These are phyloP conservation scores for Caenorhabditis tropicalis DNA, from an alignment of 1,140 invertebrate genomes.

Conservation along the genomic window DNA sequence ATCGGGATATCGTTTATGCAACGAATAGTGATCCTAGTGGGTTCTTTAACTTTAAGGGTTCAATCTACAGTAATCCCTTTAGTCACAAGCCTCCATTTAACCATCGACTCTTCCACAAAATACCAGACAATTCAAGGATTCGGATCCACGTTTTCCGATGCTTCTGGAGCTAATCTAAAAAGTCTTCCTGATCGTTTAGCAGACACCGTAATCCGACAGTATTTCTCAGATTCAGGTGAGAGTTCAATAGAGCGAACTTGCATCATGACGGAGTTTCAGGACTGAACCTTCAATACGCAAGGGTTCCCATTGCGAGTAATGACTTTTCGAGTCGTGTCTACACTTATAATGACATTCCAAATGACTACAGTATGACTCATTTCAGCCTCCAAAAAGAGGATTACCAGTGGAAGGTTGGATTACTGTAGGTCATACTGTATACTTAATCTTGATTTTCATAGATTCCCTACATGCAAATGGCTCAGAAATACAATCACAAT, in stretches of 20 bases:
- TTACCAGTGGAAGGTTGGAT: conserved; percentile 16
- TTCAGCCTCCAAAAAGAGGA: conserved; percentile 34
- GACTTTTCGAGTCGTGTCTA: conserved; percentile 47
- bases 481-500: conserved; percentile 25
- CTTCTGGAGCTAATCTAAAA: conserved; percentile 34
- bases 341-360: conserved; percentile 46
- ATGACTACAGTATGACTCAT: conserved; percentile 31
- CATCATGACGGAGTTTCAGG: no score
- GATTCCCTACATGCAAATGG: conserved; percentile 46
- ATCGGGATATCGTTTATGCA: conserved; percentile 4
- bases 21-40: neutral
- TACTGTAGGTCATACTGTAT: no score
- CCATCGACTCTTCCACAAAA: neutral
- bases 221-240: conserved; percentile 8
- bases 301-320: conserved; percentile 46
- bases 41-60: neutral
- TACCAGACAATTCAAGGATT: conserved; percentile 45
- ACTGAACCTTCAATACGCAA: conserved; percentile 5
- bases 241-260: no score
- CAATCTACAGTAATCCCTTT: neutral
- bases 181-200: neutral
- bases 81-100: neutral
- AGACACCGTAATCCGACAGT: conserved; percentile 23
- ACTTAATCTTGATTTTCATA: neutral
- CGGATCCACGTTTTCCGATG: conserved; percentile 47